Base-by-base conservation (phyloP, 2,797 vertebrate genomes). In the Tokudaia tokunoshimensis region DNA sequence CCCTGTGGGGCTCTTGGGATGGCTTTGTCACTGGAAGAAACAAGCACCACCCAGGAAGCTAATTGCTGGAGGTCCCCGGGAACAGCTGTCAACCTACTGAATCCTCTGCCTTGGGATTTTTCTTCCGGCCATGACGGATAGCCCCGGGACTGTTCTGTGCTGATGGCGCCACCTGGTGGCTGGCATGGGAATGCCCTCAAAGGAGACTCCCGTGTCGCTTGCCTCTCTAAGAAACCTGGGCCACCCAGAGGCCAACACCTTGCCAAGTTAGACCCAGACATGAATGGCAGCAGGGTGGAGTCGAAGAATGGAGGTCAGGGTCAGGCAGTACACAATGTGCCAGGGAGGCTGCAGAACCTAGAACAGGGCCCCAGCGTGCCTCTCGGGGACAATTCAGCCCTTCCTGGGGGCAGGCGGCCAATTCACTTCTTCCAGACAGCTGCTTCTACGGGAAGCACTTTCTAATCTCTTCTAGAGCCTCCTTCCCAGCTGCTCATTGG, bases 81-180 rank as follows among this genome's bases (percentile, higher is more conserved):
- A 29, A 55, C 24, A 1, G 57, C 83, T 1, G 11, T 61, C 47
- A 6, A n/a, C 75, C 44, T 50, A 26, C 72, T 29, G 15, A 50
- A 47, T 37, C 55, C 55, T 1, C 2, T 34, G 5, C 78, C 63
- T 31, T 55, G n/a, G 8, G 0, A 15, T 13, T 47, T 92, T n/a
- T 26, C 50, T 31, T 34, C 37, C 0, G 34, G 52, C 78, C 47
- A 26, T 20, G 7, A 13, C 0, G 74, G 76, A 22, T 37, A 2
- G 57, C 50, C 95, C 72, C 47, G 1, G 11, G 70, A 24, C 52
- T 96, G 97, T 41, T 65, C 91, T 84, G 67, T 94, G 89, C 52
- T 31, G 14, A 44, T 31, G 82, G 85, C 59, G 95, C 94, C 97
- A 97, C 96, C 97, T 97, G 94, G 96, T 92, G 97, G 92, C 50